phyloP scores from a whole-genome alignment of 2,113 vertebrate species.

The Porphyrio hochstetteri region DNA sequence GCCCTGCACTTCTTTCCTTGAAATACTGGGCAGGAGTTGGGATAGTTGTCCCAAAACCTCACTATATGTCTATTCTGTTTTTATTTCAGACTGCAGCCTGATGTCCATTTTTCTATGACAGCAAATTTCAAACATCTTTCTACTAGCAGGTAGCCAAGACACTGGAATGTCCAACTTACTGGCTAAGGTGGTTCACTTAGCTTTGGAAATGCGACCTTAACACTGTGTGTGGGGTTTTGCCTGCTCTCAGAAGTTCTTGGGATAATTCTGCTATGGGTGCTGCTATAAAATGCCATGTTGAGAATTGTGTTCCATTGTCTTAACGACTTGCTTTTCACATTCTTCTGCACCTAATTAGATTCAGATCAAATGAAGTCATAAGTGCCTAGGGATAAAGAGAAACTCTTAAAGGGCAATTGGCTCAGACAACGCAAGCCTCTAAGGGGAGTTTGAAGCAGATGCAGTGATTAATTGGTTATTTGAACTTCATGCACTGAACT shows the following conservation, averaged over 20 bases:
- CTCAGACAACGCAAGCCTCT: conserved; percentile 11
- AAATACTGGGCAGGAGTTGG: background rate
- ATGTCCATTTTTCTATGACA: background rate
- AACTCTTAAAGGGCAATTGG: conserved; percentile 56
- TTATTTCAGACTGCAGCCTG: background rate
- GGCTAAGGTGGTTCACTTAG: background rate
- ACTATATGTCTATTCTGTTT: background rate
- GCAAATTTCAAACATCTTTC: background rate
- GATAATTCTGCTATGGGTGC: background rate
- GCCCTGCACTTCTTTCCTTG: background rate
- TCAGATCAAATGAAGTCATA: conserved; percentile 59
- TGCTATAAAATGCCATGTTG: background rate
- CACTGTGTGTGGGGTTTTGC: background rate
- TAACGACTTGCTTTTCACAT: conserved; percentile 42
- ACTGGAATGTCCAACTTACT: background rate
- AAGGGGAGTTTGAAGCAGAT: conserved; percentile 40
- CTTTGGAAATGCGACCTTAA: background rate
- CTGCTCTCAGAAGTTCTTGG: background rate
- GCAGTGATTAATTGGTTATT: conserved; percentile 47
- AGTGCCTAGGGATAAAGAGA: conserved; percentile 44
- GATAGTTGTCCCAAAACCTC: background rate
- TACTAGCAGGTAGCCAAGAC: background rate
- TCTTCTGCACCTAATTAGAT: conserved; percentile 49
- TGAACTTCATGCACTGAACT: conserved; percentile 28
- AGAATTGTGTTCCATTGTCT: conserved; percentile 8